These are phyloP conservation scores for Falcunculus frontatus DNA, from an alignment of 2,113 vertebrate species.

Conservation along the genomic window DNA sequence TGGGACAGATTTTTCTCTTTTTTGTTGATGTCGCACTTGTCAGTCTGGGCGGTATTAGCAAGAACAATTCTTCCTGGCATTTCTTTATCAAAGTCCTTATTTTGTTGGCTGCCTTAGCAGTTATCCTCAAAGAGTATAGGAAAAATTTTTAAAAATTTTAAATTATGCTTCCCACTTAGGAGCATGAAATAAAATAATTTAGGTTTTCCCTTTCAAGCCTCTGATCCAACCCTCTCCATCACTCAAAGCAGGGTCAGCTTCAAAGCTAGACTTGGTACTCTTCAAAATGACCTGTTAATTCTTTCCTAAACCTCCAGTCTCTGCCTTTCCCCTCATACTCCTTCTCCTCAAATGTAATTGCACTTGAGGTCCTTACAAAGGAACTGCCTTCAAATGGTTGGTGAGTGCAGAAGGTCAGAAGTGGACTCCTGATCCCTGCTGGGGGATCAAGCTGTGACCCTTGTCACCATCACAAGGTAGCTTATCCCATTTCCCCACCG, in stretches of 20 bases:
- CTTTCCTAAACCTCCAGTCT: not conserved
- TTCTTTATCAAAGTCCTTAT: not conserved
- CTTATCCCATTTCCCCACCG: not conserved
- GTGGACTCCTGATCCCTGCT: not conserved
- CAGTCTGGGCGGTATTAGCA: not conserved
- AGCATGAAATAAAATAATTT: not conserved
- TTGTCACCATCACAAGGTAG: fast-evolving
- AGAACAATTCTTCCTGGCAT: not conserved
- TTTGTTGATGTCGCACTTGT: not conserved
- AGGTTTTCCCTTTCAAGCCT: not conserved
- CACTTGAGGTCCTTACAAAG: not conserved
- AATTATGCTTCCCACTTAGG: not conserved
- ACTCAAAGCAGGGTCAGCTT: not conserved
- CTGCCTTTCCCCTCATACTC: not conserved
- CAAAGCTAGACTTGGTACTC: not conserved
- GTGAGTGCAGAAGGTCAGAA: not conserved
- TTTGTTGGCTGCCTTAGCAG: not conserved
- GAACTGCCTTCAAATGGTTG: not conserved
- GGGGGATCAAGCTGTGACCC: not conserved
- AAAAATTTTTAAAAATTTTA: not conserved
- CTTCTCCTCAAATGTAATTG: not conserved
- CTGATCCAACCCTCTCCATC: not conserved
- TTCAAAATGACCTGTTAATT: not conserved
- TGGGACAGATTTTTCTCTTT: not conserved
- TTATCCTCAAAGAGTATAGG: not conserved